Percentiles rank a stretch among this genome's conserved stretches.
These are phyloP conservation scores for Bergia sp. DNA, from an alignment of 92 coral and sea anemone species.

Conservation along the genomic window DNA sequence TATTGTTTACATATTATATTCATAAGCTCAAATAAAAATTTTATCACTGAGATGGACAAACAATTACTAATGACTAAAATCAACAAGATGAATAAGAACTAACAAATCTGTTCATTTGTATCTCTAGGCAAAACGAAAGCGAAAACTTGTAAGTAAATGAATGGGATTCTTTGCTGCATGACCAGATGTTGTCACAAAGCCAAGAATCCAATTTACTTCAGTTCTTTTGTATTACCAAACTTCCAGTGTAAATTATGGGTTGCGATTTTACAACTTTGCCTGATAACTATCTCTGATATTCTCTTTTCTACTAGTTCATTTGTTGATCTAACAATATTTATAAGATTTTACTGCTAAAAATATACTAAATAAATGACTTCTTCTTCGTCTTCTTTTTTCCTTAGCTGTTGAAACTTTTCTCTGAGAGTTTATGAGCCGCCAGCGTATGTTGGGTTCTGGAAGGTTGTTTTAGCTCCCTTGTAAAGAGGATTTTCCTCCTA, in stretches of 20 bases:
- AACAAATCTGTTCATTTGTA: too few relatives aligned
- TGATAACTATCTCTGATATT: background rate
- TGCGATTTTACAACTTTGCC: background rate
- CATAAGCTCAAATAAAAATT: background rate
- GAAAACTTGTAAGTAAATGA: too few relatives aligned
- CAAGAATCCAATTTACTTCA: background rate
- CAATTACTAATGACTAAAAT: background rate
- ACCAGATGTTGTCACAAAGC: background rate
- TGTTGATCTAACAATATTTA: background rate
- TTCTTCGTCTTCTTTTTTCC: background rate
- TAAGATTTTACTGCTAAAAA: too few relatives aligned
- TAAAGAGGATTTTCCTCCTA: slow-evolving; percentile 98
- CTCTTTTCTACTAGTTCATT: background rate
- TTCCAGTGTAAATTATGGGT: background rate
- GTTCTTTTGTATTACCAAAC: background rate
- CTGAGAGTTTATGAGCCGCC: slow-evolving; percentile 46
- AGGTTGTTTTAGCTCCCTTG: slow-evolving; percentile 91
- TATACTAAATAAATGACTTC: background rate
- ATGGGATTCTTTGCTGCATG: background rate
- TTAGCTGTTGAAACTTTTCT: background rate
- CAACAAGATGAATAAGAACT: too few relatives aligned
- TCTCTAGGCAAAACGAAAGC: too few relatives aligned
- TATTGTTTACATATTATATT: background rate
- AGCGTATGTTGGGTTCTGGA: slow-evolving; percentile 94
- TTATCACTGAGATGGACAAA: background rate